phyloP scores from a whole-genome alignment of 2,113 vertebrate species.

The Leucopternis melanops region DNA sequence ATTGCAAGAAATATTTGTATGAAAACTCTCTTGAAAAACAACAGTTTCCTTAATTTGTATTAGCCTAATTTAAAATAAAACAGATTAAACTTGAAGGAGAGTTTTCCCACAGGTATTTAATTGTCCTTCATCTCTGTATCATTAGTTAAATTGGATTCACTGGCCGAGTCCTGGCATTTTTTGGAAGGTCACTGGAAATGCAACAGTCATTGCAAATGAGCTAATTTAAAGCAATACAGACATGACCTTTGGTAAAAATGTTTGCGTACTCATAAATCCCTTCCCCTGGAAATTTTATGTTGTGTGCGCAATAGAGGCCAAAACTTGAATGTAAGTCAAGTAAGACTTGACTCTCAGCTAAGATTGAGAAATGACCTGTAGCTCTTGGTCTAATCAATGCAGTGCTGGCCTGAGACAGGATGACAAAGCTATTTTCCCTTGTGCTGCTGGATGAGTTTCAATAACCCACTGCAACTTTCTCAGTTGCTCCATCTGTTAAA shows the following conservation, averaged over 20 bases:
- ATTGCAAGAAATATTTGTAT: background rate
- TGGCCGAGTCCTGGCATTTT: background rate
- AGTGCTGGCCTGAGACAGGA: background rate
- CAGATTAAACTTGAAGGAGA: background rate
- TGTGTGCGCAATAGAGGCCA: background rate
- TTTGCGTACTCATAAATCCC: background rate
- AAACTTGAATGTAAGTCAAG: background rate
- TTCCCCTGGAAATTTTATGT: background rate
- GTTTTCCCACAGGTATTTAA: background rate
- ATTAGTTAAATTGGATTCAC: background rate
- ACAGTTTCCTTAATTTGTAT: background rate
- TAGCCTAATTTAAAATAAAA: background rate
- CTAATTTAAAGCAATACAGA: background rate
- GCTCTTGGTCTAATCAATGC: background rate
- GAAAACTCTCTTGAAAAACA: background rate
- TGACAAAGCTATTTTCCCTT: background rate
- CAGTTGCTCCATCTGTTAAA: background rate
- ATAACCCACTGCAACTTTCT: background rate
- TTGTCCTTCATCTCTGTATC: background rate
- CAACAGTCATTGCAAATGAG: background rate
- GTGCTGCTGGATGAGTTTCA: background rate
- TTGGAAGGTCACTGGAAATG: background rate
- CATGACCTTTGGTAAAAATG: background rate
- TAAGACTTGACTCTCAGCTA: background rate
- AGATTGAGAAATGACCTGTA: background rate